Evolutionary conservation across 2,888 invertebrate genomes (phyloP).

Genomic region (Eristalis tenax): DNA sequence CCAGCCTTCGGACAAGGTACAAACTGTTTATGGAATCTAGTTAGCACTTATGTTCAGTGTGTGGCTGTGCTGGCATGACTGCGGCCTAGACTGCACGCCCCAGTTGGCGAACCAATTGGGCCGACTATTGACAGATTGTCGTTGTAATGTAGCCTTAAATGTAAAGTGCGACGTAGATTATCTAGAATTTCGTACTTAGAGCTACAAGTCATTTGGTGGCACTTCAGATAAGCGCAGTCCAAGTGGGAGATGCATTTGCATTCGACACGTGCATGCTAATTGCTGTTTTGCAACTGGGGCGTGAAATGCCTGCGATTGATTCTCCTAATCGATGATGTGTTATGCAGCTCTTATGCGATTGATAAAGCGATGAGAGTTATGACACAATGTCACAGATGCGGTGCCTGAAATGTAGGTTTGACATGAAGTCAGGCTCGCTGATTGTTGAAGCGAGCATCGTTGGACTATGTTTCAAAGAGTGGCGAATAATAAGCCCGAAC

Average conservation of each 20-base stretch:
- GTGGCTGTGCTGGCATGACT: not conserved
- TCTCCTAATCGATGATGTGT: not conserved
- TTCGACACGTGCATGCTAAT: slow-evolving; percentile 6
- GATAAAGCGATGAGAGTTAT: not conserved
- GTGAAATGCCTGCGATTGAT: not conserved
- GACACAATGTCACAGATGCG: not conserved
- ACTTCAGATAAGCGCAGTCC: slow-evolving; percentile 46
- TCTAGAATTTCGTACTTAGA: slow-evolving; percentile 20
- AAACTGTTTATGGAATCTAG: slow-evolving; percentile 63
- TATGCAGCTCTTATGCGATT: not conserved
- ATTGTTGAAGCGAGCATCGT: no score
- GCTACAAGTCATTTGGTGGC: slow-evolving; percentile 47
- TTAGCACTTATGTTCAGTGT: slow-evolving; percentile 47
- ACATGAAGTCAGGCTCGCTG: no score
- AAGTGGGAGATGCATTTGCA: slow-evolving; percentile 35
- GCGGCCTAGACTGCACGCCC: slow-evolving; percentile 6
- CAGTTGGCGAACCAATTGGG: slow-evolving; percentile 36
- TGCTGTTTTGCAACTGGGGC: not conserved
- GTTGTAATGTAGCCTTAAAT: slow-evolving; percentile 14
- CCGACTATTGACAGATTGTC: slow-evolving; percentile 45
- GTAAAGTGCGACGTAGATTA: slow-evolving; percentile 32
- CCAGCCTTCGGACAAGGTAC: slow-evolving; percentile 31
- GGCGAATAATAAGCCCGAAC: no score
- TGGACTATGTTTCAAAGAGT: no score
- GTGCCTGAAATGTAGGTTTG: not conserved